These are phyloP conservation scores for Apis florea DNA, from an alignment of 1,140 invertebrate species.

Conservation along the genomic window DNA sequence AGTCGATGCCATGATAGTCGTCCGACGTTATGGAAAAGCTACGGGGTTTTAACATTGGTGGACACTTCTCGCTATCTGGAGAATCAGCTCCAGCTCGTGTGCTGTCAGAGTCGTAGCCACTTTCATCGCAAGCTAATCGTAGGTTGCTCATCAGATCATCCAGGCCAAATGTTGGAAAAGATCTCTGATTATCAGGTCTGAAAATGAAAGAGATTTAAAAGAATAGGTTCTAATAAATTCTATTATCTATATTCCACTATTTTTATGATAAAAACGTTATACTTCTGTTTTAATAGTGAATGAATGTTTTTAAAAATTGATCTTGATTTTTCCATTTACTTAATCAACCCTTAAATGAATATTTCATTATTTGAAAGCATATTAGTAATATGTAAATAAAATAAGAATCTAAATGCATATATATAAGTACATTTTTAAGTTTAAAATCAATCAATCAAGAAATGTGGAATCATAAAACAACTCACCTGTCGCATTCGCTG, in stretches of 20 bases:
- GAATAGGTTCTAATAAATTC: neutral
- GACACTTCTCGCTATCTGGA: slow-evolving; percentile 76
- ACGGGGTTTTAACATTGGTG: slow-evolving; percentile 64
- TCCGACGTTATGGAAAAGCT: slow-evolving; percentile 73
- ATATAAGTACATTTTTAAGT: too few relatives aligned
- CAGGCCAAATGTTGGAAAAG: slow-evolving; percentile 64
- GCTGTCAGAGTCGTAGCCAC: slow-evolving; percentile 85
- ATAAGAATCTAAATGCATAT: too few relatives aligned
- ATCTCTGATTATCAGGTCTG: slow-evolving; percentile 24
- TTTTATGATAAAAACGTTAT: too few relatives aligned
- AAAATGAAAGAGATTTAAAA: neutral
- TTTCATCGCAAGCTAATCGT: slow-evolving; percentile 82
- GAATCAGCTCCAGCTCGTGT: slow-evolving; percentile 82
- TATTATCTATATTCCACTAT: too few relatives aligned
- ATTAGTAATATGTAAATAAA: too few relatives aligned
- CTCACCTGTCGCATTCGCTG: slow-evolving; percentile 34
- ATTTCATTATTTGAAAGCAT: too few relatives aligned
- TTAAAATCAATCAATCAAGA: neutral
- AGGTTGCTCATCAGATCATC: slow-evolving; percentile 78
- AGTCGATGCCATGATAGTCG: slow-evolving; percentile 70
- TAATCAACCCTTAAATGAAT: too few relatives aligned
- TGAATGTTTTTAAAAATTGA: too few relatives aligned
- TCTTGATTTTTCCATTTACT: too few relatives aligned
- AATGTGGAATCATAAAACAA: neutral
- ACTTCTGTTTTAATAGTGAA: too few relatives aligned